Conservation (phyloP, 2,797 vertebrate species). For the Leptodactylus fallax region DNA sequence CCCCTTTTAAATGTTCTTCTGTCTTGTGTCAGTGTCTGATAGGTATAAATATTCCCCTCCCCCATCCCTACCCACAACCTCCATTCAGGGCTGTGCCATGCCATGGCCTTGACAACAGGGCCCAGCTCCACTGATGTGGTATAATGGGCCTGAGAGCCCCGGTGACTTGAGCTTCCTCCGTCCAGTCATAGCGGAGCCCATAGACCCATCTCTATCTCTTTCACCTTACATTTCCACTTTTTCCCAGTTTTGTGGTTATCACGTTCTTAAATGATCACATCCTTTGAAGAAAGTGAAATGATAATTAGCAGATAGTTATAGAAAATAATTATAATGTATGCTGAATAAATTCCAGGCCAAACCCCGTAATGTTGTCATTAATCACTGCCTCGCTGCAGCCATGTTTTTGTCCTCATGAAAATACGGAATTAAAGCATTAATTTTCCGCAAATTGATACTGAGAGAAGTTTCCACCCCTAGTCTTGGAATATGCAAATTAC, state of each 20-base stretch:
- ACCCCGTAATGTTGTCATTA: conserved; percentile 60
- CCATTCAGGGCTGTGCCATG: neutral
- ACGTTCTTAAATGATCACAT: conserved; percentile 52
- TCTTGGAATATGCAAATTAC: conserved; percentile 54
- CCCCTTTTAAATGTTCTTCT: too few species aligned
- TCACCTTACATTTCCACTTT: neutral
- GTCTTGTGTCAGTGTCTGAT: too few species aligned
- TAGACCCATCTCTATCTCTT: neutral
- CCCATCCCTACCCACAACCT: neutral
- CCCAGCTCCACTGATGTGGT: neutral
- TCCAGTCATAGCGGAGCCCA: neutral
- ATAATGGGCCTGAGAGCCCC: neutral
- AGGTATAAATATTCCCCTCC: too few species aligned
- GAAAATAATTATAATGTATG: conserved; percentile 60
- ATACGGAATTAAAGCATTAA: conserved; percentile 61
- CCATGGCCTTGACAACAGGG: neutral
- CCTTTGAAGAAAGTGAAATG: conserved; percentile 52
- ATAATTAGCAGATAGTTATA: conserved; percentile 62
- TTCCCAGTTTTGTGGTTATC: conserved; percentile 48
- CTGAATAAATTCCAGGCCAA: conserved; percentile 60
- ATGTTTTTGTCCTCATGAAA: conserved; percentile 51
- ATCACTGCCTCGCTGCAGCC: conserved; percentile 55
- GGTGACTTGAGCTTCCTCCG: too few species aligned
- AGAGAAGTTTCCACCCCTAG: conserved; percentile 53
- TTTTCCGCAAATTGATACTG: conserved; percentile 58